phyloP scores from a whole-genome alignment of 2,888 invertebrate species.

The Standfussiana lucernea region DNA sequence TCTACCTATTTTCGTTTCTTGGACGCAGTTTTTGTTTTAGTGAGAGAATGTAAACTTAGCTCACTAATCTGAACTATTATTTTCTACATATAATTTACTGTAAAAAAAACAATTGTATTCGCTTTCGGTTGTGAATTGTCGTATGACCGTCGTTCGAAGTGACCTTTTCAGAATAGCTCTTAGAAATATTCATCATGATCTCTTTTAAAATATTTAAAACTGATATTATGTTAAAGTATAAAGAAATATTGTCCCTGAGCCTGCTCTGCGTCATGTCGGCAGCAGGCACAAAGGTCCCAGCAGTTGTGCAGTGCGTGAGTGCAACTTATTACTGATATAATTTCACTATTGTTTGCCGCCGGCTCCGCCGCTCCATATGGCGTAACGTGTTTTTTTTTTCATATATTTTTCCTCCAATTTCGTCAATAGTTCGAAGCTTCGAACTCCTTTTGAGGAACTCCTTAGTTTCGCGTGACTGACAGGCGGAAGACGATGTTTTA shows the following conservation, averaged over 20 bases:
- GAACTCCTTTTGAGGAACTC: slow-evolving; percentile 75
- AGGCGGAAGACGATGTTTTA: slow-evolving; percentile 81
- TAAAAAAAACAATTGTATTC: neutral
- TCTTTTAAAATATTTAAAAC: neutral
- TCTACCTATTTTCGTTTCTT: neutral
- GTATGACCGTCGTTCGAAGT: neutral
- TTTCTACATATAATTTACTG: neutral
- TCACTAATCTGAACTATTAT: neutral
- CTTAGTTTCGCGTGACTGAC: slow-evolving; percentile 86
- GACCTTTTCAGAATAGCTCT: neutral
- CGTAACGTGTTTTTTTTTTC: slow-evolving; percentile 85
- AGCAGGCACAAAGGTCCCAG: slow-evolving; percentile 73
- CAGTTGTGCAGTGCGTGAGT: slow-evolving; percentile 89
- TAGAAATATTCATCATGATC: neutral
- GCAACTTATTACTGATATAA: slow-evolving; percentile 89
- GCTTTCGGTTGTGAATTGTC: neutral
- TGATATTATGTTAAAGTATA: neutral
- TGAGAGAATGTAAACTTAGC: neutral
- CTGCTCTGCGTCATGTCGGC: slow-evolving; percentile 58
- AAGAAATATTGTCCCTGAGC: slow-evolving; percentile 59
- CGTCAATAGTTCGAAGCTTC: slow-evolving; percentile 80
- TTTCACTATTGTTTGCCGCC: slow-evolving; percentile 89
- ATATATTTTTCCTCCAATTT: slow-evolving; percentile 80
- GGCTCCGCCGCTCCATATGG: slow-evolving; percentile 87
- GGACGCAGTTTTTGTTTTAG: neutral